phyloP scores from a whole-genome alignment of 2,113 vertebrate genomes.

The Pedionomus torquatus region DNA sequence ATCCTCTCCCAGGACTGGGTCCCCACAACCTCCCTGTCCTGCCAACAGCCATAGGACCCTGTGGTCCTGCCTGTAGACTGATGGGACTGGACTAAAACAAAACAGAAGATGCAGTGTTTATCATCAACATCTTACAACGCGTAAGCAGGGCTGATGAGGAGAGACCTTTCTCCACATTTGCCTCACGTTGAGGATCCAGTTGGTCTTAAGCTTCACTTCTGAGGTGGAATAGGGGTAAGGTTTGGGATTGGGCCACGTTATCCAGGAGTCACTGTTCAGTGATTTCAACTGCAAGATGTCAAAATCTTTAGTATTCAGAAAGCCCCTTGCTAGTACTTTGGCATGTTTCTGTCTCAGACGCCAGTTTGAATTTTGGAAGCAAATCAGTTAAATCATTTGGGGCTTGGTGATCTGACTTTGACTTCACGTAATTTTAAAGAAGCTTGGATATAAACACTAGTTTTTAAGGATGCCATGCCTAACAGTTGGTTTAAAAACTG shows the following conservation, averaged over 20 bases:
- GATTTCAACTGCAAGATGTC: neutral
- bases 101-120: neutral
- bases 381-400: neutral
- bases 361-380: neutral
- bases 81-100: neutral
- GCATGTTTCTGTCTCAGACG: neutral
- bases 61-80: neutral
- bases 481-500: conserved; percentile 18
- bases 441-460: neutral
- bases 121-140: rapidly evolving
- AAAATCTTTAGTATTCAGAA: neutral
- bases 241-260: neutral
- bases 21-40: rapidly evolving
- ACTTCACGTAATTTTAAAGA: neutral
- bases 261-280: neutral
- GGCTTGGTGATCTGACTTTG: neutral
- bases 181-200: neutral
- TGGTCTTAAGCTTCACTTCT: neutral
- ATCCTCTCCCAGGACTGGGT: neutral
- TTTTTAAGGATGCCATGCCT: conserved; percentile 16
- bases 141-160: neutral
- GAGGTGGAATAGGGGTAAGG: neutral
- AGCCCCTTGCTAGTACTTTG: neutral
- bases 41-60: rapidly evolving
- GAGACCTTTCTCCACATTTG: neutral